A percentile compares a stretch with the other conserved stretches of the same genome.
Evolutionary conservation across 2,113 vertebrate species (phyloP).

Genomic region (Leucosticte australis): DNA sequence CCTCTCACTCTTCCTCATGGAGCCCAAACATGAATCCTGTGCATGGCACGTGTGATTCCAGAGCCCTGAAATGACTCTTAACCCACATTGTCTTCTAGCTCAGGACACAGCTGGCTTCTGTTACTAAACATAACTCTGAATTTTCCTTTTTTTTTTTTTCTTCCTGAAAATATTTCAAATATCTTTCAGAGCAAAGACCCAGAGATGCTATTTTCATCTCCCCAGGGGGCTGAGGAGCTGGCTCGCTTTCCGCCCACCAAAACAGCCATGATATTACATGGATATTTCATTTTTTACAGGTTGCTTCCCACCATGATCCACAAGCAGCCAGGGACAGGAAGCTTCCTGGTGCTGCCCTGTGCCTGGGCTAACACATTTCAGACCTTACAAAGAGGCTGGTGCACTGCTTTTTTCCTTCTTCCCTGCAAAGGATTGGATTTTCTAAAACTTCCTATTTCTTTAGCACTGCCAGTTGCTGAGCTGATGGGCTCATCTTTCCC

Average conservation of each 20-base stretch:
- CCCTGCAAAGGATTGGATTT: background rate
- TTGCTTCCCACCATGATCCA: background rate
- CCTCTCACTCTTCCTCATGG: fast-evolving
- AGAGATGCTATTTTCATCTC: slow-evolving; percentile 32
- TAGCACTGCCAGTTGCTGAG: background rate
- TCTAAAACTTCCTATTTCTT: background rate
- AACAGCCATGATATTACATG: background rate
- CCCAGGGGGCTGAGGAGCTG: background rate
- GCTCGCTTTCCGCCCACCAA: background rate
- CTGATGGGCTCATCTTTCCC: background rate
- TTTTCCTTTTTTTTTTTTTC: background rate
- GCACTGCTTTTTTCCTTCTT: background rate
- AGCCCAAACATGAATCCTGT: fast-evolving
- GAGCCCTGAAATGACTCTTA: background rate
- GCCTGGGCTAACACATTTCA: background rate
- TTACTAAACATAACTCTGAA: background rate
- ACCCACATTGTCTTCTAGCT: background rate
- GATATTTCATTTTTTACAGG: background rate
- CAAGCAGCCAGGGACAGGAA: background rate
- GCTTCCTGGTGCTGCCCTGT: background rate
- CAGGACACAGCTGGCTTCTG: background rate
- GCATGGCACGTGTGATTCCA: fast-evolving
- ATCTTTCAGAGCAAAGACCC: slow-evolving; percentile 31
- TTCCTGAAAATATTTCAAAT: slow-evolving; percentile 21
- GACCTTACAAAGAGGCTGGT: background rate